Percentiles rank a stretch among this genome's conserved stretches.
Evolutionary conservation across 1,140 invertebrate species (phyloP).

Genomic region (Platyscapa corneri): DNA sequence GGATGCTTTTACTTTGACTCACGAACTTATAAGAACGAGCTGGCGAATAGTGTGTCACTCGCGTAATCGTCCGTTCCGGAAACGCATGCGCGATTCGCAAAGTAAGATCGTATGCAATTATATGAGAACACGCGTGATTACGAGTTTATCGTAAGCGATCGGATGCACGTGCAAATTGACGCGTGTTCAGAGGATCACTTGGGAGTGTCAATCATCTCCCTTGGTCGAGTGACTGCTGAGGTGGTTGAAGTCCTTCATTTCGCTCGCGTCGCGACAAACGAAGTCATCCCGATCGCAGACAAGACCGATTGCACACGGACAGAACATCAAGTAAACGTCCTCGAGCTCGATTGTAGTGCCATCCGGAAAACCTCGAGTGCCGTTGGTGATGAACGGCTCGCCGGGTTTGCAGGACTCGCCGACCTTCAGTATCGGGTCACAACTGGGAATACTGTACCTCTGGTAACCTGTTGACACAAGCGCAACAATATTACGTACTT

Average conservation of each 20-base stretch:
- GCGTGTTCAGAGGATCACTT: background rate
- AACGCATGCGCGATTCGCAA: too few relatives aligned
- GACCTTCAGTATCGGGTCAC: conserved; percentile 47
- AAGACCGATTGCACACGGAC: conserved; percentile 60
- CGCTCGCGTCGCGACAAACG: conserved; percentile 43
- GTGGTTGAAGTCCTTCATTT: conserved; percentile 18
- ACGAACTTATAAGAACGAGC: too few relatives aligned
- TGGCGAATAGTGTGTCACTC: too few relatives aligned
- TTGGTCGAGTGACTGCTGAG: background rate
- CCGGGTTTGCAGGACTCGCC: conserved; percentile 58
- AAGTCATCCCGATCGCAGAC: conserved; percentile 52
- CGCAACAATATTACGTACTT: background rate
- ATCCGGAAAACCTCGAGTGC: conserved; percentile 58
- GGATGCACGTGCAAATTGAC: background rate
- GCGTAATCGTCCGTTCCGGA: too few relatives aligned
- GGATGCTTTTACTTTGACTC: too few relatives aligned
- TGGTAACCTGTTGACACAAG: conserved; percentile 35
- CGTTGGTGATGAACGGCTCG: conserved; percentile 40
- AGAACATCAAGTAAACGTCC: conserved; percentile 58
- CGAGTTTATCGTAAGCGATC: background rate
- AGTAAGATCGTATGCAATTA: background rate
- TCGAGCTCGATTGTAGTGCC: conserved; percentile 51
- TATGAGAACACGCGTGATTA: too few relatives aligned
- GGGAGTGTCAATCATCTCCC: background rate
- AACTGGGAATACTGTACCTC: conserved; percentile 59